These are phyloP conservation scores for Cotesia chilonis DNA, from an alignment of 1,140 invertebrate genomes.

Conservation along the genomic window DNA sequence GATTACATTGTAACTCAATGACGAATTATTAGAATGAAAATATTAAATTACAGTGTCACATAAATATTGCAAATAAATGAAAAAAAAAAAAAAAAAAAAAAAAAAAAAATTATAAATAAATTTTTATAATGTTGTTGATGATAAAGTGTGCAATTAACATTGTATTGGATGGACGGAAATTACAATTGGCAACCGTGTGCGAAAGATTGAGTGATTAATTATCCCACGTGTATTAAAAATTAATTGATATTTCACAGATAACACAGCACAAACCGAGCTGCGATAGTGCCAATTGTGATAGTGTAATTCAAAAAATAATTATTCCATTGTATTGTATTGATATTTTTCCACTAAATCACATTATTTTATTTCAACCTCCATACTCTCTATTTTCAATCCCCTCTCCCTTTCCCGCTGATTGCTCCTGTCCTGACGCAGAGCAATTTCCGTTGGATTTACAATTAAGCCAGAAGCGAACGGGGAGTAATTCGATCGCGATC, in stretches of 20 bases:
- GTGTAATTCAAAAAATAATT: neutral
- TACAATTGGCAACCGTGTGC: neutral
- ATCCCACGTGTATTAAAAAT: slow-evolving; percentile 45
- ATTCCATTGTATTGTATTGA: neutral
- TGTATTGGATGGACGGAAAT: slow-evolving; percentile 1
- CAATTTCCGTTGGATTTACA: slow-evolving; percentile 32
- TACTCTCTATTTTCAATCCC: neutral
- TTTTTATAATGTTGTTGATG: slow-evolving; percentile 35
- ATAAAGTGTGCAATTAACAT: slow-evolving; percentile 30
- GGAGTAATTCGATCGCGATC: slow-evolving; percentile 37
- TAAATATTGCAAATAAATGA: neutral
- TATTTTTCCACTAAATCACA: slow-evolving; percentile 10
- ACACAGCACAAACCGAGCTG: slow-evolving; percentile 16
- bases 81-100: neutral
- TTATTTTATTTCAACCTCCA: neutral
- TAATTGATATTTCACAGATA: slow-evolving; percentile 60
- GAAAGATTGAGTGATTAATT: slow-evolving; percentile 41
- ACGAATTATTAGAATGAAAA: no score
- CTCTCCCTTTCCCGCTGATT: neutral
- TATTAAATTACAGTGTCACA: no score
- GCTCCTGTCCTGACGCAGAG: neutral
- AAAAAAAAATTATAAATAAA: slow-evolving; percentile 18
- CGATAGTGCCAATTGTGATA: neutral
- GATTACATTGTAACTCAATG: no score
- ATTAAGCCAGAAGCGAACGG: slow-evolving; percentile 32